Evolutionary conservation across 2,113 vertebrate species (phyloP), one percentile per base, ranked within the genome.

Genomic region (Lanius ludovicianus): DNA sequence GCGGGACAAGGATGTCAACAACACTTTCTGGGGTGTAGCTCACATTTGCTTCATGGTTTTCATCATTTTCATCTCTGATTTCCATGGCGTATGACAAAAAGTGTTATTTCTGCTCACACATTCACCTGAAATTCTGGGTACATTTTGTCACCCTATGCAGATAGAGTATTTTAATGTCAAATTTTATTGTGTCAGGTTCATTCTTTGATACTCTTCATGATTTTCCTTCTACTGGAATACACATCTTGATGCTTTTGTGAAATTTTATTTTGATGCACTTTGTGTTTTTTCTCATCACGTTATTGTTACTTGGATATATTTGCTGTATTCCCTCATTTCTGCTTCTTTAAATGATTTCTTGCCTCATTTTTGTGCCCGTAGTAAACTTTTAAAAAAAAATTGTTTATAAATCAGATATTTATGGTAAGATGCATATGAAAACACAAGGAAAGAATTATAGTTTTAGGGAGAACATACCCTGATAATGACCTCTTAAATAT

Each of bases 401-500:
- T 84, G 84, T 96, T 97, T 96, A 62, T 91, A 68, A 46, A 94
- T 92, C 87, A 89, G 90, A 85, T 92, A 95, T 96, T 93, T 95
- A 95, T 94, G 91, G 89, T 83, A 89, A 94, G 67, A 95, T 94
- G 39, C 47, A 83, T 95, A 93, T 83, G 84, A 95, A 93, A 95
- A 93, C 95, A 96, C 28, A 1, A 96, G 93, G 95, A 96, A 97
- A 94, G 91, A 95, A 96, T 96, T 94, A 97, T n/a, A 91, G 87
- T 93, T 97, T 95, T 93, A 95, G 82, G 93, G 87, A 96, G 93
- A 95, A 91, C 81, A 91, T 95, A 96, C 63, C 91, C 94, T 96
- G 94, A 96, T 97, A 96, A 96, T 96, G 94, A 95, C 93, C 94
- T 96, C 91, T 94, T 89, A 97, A 97, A 96, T 97, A 97, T 97